phyloP scores from a whole-genome alignment of 2,113 vertebrate genomes.

The Brachionichthys hirsutus region DNA sequence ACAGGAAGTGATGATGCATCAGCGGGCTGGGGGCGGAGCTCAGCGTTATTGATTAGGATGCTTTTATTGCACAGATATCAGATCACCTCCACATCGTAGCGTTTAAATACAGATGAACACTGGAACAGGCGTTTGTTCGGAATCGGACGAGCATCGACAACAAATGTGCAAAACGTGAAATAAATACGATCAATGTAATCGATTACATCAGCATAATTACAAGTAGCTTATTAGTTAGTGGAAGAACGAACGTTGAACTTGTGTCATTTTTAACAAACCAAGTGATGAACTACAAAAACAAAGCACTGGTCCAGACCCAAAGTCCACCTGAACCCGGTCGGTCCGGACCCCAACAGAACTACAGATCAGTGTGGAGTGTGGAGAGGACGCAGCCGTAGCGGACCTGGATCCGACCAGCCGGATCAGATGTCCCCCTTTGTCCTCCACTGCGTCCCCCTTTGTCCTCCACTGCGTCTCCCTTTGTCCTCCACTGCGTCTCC shows the following conservation, averaged over 20 bases:
- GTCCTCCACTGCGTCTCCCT: no score
- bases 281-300: background rate
- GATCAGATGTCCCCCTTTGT: no score
- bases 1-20: no score
- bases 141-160: slow-evolving; percentile 39
- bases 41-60: background rate
- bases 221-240: slow-evolving; percentile 24
- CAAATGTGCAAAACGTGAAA: slow-evolving; percentile 39
- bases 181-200: slow-evolving; percentile 50
- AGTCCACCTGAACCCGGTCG: background rate
- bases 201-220: slow-evolving; percentile 5
- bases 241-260: background rate
- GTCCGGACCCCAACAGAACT: no score
- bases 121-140: slow-evolving; percentile 59
- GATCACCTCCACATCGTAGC: slow-evolving; percentile 40
- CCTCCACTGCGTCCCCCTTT: no score
- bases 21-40: background rate
- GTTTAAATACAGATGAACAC: slow-evolving; percentile 47
- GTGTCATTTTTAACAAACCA: background rate
- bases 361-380: no score
- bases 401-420: no score
- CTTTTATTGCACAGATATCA: slow-evolving; percentile 72
- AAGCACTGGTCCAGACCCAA: background rate
- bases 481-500: no score
- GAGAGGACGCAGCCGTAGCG: no score